Evolutionary conservation across 1,140 invertebrate genomes (phyloP), one percentile per base, ranked within the genome.

Genomic region (Lepidurus apus): DNA sequence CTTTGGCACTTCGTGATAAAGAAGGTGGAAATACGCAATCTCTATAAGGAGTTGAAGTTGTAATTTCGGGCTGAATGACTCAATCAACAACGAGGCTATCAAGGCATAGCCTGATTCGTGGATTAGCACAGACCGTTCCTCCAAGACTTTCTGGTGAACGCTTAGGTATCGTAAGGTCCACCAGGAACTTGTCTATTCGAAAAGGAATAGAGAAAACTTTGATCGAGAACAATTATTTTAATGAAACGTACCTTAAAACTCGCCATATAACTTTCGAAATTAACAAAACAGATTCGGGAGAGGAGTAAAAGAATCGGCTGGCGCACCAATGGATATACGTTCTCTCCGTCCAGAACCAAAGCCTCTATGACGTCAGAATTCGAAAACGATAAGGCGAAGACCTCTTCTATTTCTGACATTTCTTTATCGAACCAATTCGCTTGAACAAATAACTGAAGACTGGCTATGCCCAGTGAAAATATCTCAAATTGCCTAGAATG

Each of bases 351-450:
- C 74, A 82, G 75, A 81, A 80, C 80, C 21, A 86, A 80, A 47
- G 80, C 81, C 74, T 74, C 76, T 21, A 81, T 81, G 24, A 81
- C 80, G n/a, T 74, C 73, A 81, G 79, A 80, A 42, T 73, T 80
- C 73, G 26, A 77, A 34, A 34, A 34, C n/a, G 26, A n/a, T n/a
- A n/a, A 45, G 43, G 17, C 26, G 43, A 10, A 75, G 45, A 43
- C 26, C 26, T 5, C 17, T 77, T 42, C 73, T 73, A 44, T 78
- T 79, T 42, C 74, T 73, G n/a, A 73, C 73, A 84, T 81, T 43
- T 87, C 84, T n/a, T 93, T 92, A 10, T 93, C 91, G 78, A 90
- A 91, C 88, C 93, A 95, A 85, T 96, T 96, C 47, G 86, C 87
- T 85, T 94, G 91, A 79, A 93, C 88, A 86, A 95, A 96, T 53